A percentile compares a stretch with the other conserved stretches of the same genome.
Conservation (phyloP, 1,140 invertebrate genomes). For the Samia ricini region DNA sequence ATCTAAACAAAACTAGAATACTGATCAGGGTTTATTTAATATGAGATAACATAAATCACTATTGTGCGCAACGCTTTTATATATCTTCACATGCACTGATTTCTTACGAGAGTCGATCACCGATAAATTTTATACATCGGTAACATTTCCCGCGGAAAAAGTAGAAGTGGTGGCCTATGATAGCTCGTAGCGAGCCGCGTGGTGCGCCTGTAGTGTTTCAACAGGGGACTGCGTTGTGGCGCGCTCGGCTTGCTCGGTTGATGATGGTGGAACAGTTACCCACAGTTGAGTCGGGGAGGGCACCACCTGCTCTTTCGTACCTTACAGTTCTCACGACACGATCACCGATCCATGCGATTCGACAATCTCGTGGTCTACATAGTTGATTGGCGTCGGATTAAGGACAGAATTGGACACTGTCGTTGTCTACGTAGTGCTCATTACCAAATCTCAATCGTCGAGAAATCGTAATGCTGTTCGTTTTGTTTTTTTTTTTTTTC, state of each 20-base stretch:
- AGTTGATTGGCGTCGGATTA: conserved; percentile 69
- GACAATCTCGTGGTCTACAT: conserved; percentile 69
- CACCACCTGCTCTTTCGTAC: conserved; percentile 53
- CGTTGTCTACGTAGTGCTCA: conserved; percentile 40
- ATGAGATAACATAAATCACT: not conserved
- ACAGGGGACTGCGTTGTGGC: conserved; percentile 53
- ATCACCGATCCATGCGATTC: conserved; percentile 52
- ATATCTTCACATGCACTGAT: not conserved
- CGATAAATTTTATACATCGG: conserved; percentile 2
- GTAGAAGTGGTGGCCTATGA: not conserved
- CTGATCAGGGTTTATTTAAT: conserved; percentile 2
- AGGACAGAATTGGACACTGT: conserved; percentile 49
- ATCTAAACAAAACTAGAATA: conserved; percentile 28
- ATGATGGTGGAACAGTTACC: conserved; percentile 60
- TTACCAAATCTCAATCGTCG: conserved; percentile 57
- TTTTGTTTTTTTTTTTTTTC: conserved; percentile 4
- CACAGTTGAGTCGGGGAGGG: conserved; percentile 51
- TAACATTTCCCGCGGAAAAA: conserved; percentile 26
- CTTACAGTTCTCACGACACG: conserved; percentile 66
- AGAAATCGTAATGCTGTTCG: conserved; percentile 45
- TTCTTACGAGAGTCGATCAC: not conserved
- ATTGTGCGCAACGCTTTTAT: conserved; percentile 6
- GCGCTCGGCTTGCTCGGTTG: conserved; percentile 41
- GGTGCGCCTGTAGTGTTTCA: conserved; percentile 48
- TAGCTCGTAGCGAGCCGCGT: conserved; percentile 40